Percentiles rank a stretch among this genome's conserved stretches.
Conservation (phyloP, 2,797 vertebrate genomes). For the Acanthurus leucopareius region DNA sequence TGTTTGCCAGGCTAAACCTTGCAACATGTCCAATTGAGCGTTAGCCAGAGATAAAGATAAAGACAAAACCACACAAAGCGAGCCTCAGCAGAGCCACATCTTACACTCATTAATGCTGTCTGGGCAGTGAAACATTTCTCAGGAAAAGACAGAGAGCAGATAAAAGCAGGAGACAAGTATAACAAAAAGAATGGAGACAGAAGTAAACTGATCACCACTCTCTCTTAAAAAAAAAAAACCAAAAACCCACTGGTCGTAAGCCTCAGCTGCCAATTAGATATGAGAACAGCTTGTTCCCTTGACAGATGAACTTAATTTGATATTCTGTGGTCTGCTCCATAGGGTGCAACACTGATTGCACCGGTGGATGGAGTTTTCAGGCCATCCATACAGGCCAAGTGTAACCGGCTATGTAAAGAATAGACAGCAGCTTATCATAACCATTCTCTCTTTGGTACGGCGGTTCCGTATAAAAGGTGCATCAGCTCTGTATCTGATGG, state of each 20-base stretch:
- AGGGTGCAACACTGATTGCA: conserved; percentile 57
- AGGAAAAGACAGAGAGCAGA: conserved; percentile 52
- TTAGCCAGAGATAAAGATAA: conserved; percentile 64
- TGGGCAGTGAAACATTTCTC: conserved; percentile 61
- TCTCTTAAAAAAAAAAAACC: conserved; percentile 19
- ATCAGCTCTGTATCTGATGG: conserved; percentile 24
- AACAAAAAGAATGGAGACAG: conserved; percentile 51
- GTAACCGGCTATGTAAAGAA: conserved; percentile 50
- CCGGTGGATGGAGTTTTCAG: conserved; percentile 45
- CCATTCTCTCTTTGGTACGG: conserved; percentile 22
- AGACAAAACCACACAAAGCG: conserved; percentile 57
- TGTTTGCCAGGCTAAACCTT: conserved; percentile 57
- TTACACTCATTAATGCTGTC: conserved; percentile 65
- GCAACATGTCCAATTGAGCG: conserved; percentile 59
- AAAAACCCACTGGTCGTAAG: conserved; percentile 49
- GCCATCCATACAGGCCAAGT: conserved; percentile 34
- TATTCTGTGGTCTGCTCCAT: conserved; percentile 63
- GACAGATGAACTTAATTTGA: conserved; percentile 67
- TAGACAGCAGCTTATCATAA: conserved; percentile 48
- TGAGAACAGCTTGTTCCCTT: conserved; percentile 51
- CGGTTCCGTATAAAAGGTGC: conserved; percentile 38
- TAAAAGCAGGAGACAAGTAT: conserved; percentile 57
- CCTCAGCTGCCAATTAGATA: conserved; percentile 67
- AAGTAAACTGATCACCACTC: conserved; percentile 61
- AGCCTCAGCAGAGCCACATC: conserved; percentile 46